Evolutionary conservation across 2,113 vertebrate species (phyloP).

Genomic region (Peromyscus maniculatus): DNA sequence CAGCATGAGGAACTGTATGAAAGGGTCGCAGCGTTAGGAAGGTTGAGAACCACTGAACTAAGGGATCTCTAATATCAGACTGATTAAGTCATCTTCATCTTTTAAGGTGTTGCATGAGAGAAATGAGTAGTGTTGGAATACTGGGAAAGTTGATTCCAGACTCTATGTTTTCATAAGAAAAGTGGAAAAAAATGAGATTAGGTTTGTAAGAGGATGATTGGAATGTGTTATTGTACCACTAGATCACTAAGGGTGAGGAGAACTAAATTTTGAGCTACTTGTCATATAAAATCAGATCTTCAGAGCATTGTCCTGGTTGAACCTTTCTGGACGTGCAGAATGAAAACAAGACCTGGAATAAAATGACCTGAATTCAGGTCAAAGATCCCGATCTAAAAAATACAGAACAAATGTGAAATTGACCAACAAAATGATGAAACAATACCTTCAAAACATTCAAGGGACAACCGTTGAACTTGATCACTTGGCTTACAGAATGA

Average conservation of each 20-base stretch:
- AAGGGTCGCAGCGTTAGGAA: background rate
- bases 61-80: background rate
- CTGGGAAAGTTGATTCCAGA: background rate
- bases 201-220: background rate
- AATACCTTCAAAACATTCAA: conserved; percentile 71
- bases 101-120: background rate
- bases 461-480: conserved; percentile 64
- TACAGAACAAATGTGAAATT: conserved; percentile 49
- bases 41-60: background rate
- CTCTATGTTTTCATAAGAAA: background rate
- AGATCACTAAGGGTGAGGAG: background rate
- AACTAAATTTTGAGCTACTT: background rate
- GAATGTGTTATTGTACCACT: background rate
- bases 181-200: background rate
- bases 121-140: background rate
- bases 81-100: background rate
- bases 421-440: conserved; percentile 66
- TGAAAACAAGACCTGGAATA: background rate
- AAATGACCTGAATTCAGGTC: conserved; percentile 19
- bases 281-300: background rate
- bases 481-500: background rate
- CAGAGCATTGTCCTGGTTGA: background rate
- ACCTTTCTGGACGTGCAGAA: background rate
- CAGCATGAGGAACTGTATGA: background rate
- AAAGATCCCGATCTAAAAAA: conserved; percentile 19